Conservation (phyloP, 2,113 vertebrate genomes). For the Lampris incognitus region DNA sequence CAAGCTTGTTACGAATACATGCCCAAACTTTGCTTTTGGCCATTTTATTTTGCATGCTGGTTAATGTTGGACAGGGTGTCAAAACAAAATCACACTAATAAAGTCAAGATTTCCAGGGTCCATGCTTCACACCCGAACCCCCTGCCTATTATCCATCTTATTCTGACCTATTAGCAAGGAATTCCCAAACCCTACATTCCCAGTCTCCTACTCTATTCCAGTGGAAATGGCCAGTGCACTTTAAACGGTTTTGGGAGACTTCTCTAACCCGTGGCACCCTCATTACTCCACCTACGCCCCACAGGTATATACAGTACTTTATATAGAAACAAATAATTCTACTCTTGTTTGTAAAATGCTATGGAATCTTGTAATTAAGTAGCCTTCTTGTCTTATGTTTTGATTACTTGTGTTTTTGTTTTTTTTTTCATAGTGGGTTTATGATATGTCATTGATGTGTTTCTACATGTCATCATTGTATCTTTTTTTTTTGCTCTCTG, state of each 20-base stretch:
- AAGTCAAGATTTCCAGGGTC: conserved; percentile 1
- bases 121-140: not conserved
- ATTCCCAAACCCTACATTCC: not conserved
- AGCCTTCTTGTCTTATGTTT: conserved; percentile 32
- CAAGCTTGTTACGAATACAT: not conserved
- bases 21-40: too few species aligned
- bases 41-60: not conserved
- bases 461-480: conserved; percentile 9
- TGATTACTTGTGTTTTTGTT: conserved; percentile 8
- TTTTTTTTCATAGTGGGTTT: conserved; percentile 15
- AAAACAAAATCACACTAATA: conserved; percentile 8
- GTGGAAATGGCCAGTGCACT: conserved; percentile 61
- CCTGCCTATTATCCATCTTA: not conserved
- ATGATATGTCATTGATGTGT: conserved; percentile 20
- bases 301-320: conserved; percentile 22
- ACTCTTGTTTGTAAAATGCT: conserved; percentile 28
- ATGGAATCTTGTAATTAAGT: conserved; percentile 40
- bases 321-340: conserved; percentile 25
- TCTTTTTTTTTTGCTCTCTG: conserved; percentile 17
- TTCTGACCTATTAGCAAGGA: not conserved
- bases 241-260: conserved; percentile 39
- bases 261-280: conserved; percentile 4
- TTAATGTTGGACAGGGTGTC: not conserved
- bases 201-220: conserved; percentile 7
- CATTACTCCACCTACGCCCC: conserved; percentile 2